These are phyloP conservation scores for Falco concolor DNA, from an alignment of 2,797 vertebrate genomes.

Conservation along the genomic window DNA sequence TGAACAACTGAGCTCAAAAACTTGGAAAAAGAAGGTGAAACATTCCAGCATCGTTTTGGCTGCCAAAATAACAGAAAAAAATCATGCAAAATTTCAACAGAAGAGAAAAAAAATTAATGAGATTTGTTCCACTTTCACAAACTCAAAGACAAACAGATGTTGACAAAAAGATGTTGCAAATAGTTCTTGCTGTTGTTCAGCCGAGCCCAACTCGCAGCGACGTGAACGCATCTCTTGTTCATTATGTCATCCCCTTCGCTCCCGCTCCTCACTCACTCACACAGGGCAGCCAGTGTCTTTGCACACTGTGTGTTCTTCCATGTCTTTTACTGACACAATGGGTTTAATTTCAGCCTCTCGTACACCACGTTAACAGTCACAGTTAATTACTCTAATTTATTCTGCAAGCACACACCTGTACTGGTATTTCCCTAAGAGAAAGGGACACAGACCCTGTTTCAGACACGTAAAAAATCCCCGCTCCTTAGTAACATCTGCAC, in stretches of 20 bases:
- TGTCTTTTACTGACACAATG: neutral
- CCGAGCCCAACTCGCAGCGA: neutral
- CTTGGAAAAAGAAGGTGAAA: constrained; percentile 53
- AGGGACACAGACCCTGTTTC: neutral
- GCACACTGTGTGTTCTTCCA: neutral
- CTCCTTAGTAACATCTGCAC: neutral
- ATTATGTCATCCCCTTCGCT: neutral
- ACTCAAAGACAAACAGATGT: constrained; percentile 54
- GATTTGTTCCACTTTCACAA: constrained; percentile 22
- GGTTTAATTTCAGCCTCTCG: neutral
- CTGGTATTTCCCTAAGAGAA: neutral
- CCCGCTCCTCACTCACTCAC: neutral
- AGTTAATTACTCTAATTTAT: neutral
- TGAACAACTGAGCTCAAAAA: constrained; percentile 11
- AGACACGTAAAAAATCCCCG: neutral
- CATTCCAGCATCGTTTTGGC: constrained; percentile 37
- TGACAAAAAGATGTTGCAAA: constrained; percentile 40
- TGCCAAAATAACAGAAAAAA: constrained; percentile 48
- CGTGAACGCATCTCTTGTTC: neutral
- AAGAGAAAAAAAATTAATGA: neutral
- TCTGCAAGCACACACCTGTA: neutral
- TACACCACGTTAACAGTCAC: neutral
- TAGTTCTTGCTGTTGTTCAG: neutral
- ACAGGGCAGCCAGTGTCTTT: neutral
- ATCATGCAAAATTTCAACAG: constrained; percentile 20